Base-by-base conservation (phyloP, 2,888 invertebrate genomes). In the Clitarchus hookeri region DNA sequence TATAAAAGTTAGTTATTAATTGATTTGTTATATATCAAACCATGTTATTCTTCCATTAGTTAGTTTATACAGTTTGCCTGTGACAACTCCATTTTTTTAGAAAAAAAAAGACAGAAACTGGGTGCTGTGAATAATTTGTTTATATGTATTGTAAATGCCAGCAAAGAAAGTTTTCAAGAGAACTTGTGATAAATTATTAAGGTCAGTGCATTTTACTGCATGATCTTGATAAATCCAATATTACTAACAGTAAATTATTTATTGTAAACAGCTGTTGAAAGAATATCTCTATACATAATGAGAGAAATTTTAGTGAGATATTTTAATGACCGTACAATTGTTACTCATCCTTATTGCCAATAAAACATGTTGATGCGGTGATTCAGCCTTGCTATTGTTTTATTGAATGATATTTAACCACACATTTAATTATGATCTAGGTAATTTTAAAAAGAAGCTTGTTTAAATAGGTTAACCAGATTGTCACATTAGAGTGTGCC, bases 271-370 rank as follows among this genome's bases (percentile, higher is more conserved):
- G 11, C 65, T 23, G n/a, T 65, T 65, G 65, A 23, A n/a, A 65
- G n/a, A 65, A 65, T n/a, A n/a, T 65, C 65, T n/a, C 19, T 53
- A 19, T 16, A 53, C 19, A 53, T 53, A 8, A 53, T 8, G n/a
- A 65, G 23, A 65, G 16, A 65, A 65, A 65, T n/a, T 65, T 65
- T 84, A 84, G 84, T 84, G 54, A 84, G 84, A 54, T 84, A 84
- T 84, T 84, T 84, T 48, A 44, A 44, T 26, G 44, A 83, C 19
- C 44, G 19, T 44, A 83, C 83, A 25, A 8, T 83, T 36, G 36
- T 36, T 44, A 36, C 36, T 83, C 6, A 44, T 83, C 19, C 2
- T 83, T 26, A 36, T 83, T 83, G 83, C n/a, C 44, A 44, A 83
- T 83, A 36, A 36, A 83, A 23, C n/a, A 83, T 44, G 83, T 44